Base-by-base conservation (phyloP, 2,888 invertebrate genomes). In the Leucophenga montana region DNA sequence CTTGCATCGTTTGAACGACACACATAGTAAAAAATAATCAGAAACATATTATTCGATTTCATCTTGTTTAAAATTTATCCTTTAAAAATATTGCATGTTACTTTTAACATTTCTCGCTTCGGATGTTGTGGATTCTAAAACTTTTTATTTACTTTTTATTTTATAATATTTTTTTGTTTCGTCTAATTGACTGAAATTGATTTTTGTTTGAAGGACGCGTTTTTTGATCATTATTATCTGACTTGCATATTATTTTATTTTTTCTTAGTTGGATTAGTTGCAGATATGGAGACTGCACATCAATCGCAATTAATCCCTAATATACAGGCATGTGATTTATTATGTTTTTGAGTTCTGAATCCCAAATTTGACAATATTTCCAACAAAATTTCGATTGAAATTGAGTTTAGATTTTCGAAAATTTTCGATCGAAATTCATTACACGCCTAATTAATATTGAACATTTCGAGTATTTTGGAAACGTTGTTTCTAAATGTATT, bases 141-240 rank as follows among this genome's bases (percentile, higher is more conserved):
- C 14, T 14, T 48, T 64, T 44, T 44, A n/a, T n/a, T n/a, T n/a
- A n/a, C n/a, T 4, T 46, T 44, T 16, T 61, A 39, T 39, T 39
- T 44, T 31, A 64, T 44, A 48, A 46, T 64, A 27, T 57, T 57
- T 61, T 14, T 46, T 14, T 59, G 54, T 14, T 46, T 67, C 48
- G n/a, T 20, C 82, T 86, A 86, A 86, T 86, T 86, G 86, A 86
- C 86, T 86, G 85, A 86, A 86, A 86, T 86, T 86, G 87, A 86
- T 86, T 85, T 64, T 85, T 82, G 85, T 86, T 84, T 79, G 84
- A 86, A 85, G 85, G 85, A 85, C 85, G 85, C 86, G 83, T 85
- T 78, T 73, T n/a, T 76, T 73, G 72, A 72, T 73, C 65, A 66
- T 70, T 61, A 66, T 76, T 54, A 54, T 66, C 73, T 72, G 73